Conservation (phyloP, 2,113 vertebrate species). For the Perca fluviatilis region DNA sequence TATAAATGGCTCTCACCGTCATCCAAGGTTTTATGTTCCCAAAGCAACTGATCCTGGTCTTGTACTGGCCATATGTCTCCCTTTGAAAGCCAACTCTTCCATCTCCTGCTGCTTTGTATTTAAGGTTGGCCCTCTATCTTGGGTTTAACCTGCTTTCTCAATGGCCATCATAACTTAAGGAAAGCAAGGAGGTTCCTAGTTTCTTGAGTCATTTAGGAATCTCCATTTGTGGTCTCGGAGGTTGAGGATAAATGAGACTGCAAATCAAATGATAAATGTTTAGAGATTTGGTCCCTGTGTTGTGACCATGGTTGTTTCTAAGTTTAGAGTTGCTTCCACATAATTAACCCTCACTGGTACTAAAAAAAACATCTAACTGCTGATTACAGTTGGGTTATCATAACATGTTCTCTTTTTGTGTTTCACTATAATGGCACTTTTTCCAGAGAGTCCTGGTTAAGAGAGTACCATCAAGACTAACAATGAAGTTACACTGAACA, state of each 20-base stretch:
- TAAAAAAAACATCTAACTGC: constrained; percentile 39
- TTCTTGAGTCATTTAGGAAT: constrained; percentile 55
- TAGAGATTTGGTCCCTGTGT: constrained; percentile 30
- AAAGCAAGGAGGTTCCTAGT: constrained; percentile 32
- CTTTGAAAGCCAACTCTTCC: constrained; percentile 73
- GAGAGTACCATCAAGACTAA: not conserved
- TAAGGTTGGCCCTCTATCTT: constrained; percentile 80
- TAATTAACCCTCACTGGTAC: constrained; percentile 26
- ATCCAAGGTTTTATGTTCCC: constrained; percentile 85
- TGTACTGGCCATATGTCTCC: constrained; percentile 75
- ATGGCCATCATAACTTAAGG: constrained; percentile 54
- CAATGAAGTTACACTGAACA: not conserved
- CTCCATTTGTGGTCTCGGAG: constrained; percentile 66
- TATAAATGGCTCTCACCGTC: constrained; percentile 83
- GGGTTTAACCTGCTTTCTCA: constrained; percentile 61
- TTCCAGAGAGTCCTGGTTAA: not conserved
- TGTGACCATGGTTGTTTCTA: constrained; percentile 35
- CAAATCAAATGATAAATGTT: constrained; percentile 67
- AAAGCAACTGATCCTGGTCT: constrained; percentile 77
- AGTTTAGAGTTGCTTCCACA: constrained; percentile 44
- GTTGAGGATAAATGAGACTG: constrained; percentile 48
- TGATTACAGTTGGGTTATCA: no score
- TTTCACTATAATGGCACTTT: no score
- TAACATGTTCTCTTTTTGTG: no score
- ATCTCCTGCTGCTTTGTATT: constrained; percentile 82